These are phyloP conservation scores for Spilogale gracilis DNA, from an alignment of 2,113 vertebrate genomes.

Conservation along the genomic window DNA sequence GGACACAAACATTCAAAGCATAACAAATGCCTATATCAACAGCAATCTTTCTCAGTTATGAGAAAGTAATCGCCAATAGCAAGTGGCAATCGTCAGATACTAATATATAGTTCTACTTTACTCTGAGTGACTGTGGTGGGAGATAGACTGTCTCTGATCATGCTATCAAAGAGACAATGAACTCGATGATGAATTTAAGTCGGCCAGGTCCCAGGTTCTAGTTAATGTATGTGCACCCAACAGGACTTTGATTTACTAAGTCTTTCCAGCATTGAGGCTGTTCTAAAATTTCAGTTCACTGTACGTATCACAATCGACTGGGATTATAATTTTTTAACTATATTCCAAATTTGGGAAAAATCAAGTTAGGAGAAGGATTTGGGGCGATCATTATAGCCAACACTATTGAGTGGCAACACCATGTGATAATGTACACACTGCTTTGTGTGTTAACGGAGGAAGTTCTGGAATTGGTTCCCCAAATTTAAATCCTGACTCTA, in stretches of 20 bases:
- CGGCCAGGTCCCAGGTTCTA: background rate
- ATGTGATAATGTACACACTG: background rate
- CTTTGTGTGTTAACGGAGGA: background rate
- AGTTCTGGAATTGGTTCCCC: background rate
- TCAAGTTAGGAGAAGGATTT: background rate
- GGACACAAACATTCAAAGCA: background rate
- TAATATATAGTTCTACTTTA: background rate
- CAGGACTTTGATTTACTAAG: background rate
- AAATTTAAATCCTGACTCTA: background rate
- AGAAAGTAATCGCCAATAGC: background rate
- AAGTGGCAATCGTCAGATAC: background rate
- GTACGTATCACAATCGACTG: background rate
- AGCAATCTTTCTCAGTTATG: background rate
- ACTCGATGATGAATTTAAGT: background rate
- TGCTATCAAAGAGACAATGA: background rate
- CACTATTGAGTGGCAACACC: background rate
- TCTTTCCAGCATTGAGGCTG: background rate
- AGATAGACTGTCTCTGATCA: background rate
- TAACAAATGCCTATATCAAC: background rate
- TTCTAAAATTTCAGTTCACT: conserved; percentile 15
- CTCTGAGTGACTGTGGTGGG: background rate
- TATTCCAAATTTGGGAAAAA: conserved; percentile 33
- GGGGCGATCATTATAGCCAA: background rate
- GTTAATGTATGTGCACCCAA: background rate
- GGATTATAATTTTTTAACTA: background rate